Percentiles rank a stretch among this genome's conserved stretches.
These are phyloP conservation scores for Pseudomugil gertrudae DNA, from an alignment of 2,797 vertebrate genomes.

Conservation along the genomic window DNA sequence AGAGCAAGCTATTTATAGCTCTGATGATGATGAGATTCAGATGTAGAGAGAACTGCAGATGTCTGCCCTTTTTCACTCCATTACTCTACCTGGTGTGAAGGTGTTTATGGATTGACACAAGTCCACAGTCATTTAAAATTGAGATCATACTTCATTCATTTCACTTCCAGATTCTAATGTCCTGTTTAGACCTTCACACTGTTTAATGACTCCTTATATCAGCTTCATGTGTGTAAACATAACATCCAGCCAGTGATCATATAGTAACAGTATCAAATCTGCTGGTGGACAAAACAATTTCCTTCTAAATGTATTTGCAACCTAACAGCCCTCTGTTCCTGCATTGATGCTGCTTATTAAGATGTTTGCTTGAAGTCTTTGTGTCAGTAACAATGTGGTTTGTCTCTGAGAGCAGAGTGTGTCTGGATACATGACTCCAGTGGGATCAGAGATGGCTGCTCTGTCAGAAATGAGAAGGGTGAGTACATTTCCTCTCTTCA, in stretches of 20 bases:
- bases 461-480: constrained; percentile 92
- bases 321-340: neutral
- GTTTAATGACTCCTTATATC: neutral
- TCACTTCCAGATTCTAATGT: neutral
- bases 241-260: neutral
- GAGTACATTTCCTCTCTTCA: constrained; percentile 65
- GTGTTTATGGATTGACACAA: neutral
- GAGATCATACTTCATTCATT: neutral
- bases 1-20: neutral
- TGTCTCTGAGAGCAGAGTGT: constrained; percentile 79
- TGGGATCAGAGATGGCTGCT: constrained; percentile 89
- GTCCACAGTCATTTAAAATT: neutral
- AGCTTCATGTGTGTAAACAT: neutral
- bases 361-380: neutral
- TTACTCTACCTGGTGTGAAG: neutral
- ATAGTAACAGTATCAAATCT: neutral
- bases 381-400: neutral
- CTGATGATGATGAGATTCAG: neutral
- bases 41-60: neutral
- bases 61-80: neutral
- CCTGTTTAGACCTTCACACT: neutral
- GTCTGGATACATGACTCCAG: constrained; percentile 90
- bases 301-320: neutral
- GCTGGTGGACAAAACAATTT: neutral
- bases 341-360: neutral